Conservation (phyloP, 2,113 vertebrate genomes). For the Lucifuga dentata region DNA sequence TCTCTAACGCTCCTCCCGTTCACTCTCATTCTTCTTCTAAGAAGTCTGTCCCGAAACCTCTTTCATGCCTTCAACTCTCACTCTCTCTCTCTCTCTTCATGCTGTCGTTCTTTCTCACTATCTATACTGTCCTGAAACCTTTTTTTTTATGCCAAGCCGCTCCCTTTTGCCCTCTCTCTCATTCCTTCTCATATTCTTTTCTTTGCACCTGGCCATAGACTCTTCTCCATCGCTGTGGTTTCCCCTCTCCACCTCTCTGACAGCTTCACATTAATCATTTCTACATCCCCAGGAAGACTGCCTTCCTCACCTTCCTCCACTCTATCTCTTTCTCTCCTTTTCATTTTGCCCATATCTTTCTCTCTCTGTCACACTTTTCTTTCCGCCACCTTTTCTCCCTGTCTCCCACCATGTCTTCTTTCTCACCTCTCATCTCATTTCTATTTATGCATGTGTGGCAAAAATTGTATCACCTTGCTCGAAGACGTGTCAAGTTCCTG, state of each 20-base stretch:
- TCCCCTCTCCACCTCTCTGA: slow-evolving; percentile 77
- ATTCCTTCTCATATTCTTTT: slow-evolving; percentile 63
- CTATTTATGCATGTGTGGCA: slow-evolving; percentile 44
- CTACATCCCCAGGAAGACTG: slow-evolving; percentile 62
- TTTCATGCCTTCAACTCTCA: slow-evolving; percentile 46
- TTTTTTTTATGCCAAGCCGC: not conserved
- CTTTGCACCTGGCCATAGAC: slow-evolving; percentile 70
- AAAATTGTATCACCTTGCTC: slow-evolving; percentile 29
- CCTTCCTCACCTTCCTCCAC: slow-evolving; percentile 35
- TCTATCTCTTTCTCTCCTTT: slow-evolving; percentile 20
- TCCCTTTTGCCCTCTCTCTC: slow-evolving; percentile 6
- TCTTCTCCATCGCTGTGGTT: slow-evolving; percentile 69
- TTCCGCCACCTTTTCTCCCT: slow-evolving; percentile 20
- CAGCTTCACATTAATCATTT: slow-evolving; percentile 82
- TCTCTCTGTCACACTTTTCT: slow-evolving; percentile 21
- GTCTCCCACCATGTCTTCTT: slow-evolving; percentile 24
- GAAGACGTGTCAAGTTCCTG: slow-evolving; percentile 19
- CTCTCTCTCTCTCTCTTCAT: slow-evolving; percentile 12
- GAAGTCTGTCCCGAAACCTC: slow-evolving; percentile 48
- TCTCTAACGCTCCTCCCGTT: slow-evolving; percentile 3
- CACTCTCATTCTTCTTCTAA: slow-evolving; percentile 22
- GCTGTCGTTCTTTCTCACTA: slow-evolving; percentile 10
- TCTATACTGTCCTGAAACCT: not conserved
- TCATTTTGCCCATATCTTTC: slow-evolving; percentile 29
- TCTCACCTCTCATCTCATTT: slow-evolving; percentile 49